Evolutionary conservation across 2,113 vertebrate genomes (phyloP), one percentile per base, ranked within the genome.

Genomic region (Stercorarius parasiticus): DNA sequence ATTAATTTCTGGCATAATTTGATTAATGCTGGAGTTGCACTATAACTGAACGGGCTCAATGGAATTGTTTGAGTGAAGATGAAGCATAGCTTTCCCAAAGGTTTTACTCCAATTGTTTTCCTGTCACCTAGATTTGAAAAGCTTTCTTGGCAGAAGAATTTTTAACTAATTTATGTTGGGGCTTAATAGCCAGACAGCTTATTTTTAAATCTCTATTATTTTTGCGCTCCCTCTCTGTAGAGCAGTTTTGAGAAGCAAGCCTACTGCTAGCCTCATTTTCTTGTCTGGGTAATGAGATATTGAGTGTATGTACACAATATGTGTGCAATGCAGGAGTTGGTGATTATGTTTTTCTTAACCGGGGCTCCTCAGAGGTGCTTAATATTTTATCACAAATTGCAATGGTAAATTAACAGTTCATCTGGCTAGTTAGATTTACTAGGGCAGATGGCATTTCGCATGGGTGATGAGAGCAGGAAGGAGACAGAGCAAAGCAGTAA

Each of bases 401-500:
- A 34, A 6, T 91, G 90, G 74, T 88, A 90, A 96, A 91, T 94
- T 88, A 96, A 26, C 56, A 88, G 77, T 91, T 91, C 58, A 84
- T 72, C 73, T 77, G 72, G 67, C 42, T 83, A 45, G 81, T 83
- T 94, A 74, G 65, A 70, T 96, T 90, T 96, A 34, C 83, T 53
- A 42, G 70, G 82, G 76, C 97, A 97, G 95, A 97, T 97, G 96
- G 90, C 85, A 66, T 95, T 90, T 95, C 0, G 0, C 52, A 45
- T 89, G 64, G 67, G 66, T 72, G 52, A 59, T 88, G 82, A 79
- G 83, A 85, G 62, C 53, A 52, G 83, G 81, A 95, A 80, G 95
- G 95, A 88, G 70, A 66, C 59, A 59, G 95, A 82, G 86, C 85
- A 78, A 91, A 93, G 91, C 65, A 77, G 42, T 96, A 95, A 97